Evolutionary conservation across 2,888 invertebrate species (phyloP).

Genomic region (Agonopterix subpropinquella): DNA sequence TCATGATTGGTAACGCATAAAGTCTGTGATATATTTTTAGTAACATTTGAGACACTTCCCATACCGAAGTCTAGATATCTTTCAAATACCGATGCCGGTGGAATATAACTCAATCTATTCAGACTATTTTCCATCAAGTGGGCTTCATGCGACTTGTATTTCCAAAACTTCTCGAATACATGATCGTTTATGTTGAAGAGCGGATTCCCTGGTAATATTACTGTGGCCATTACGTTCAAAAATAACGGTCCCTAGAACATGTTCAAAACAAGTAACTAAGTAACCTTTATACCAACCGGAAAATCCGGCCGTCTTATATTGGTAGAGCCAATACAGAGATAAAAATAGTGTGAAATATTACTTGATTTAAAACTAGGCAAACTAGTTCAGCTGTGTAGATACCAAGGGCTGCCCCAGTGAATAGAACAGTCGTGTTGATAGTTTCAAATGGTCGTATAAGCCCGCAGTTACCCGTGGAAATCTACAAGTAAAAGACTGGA

Average conservation of each 20-base stretch:
- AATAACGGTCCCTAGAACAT: constrained; percentile 52
- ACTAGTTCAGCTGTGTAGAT: constrained; percentile 58
- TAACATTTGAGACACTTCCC: constrained; percentile 48
- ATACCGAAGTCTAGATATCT: constrained; percentile 59
- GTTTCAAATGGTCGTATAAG: constrained; percentile 57
- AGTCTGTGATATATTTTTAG: constrained; percentile 60
- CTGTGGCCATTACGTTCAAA: constrained; percentile 46
- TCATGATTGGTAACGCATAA: constrained; percentile 63
- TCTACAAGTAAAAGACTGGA: constrained; percentile 35
- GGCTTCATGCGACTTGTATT: constrained; percentile 36
- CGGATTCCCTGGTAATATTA: constrained; percentile 46
- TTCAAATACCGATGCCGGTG: constrained; percentile 57
- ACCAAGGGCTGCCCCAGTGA: constrained; percentile 53
- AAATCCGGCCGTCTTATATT: too few relatives aligned
- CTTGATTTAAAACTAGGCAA: constrained; percentile 64
- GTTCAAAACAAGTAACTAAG: too few relatives aligned
- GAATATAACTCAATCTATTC: constrained; percentile 46
- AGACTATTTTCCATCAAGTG: constrained; percentile 66
- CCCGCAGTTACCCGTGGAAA: constrained; percentile 62
- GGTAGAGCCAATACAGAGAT: too few relatives aligned
- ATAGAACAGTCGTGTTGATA: constrained; percentile 46
- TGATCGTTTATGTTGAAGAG: constrained; percentile 45
- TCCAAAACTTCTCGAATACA: constrained; percentile 44
- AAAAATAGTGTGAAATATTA: constrained; percentile 14
- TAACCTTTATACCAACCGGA: too few relatives aligned